These are phyloP conservation scores for Drosophila subsilvestris DNA, from an alignment of 2,888 invertebrate genomes.

Conservation along the genomic window DNA sequence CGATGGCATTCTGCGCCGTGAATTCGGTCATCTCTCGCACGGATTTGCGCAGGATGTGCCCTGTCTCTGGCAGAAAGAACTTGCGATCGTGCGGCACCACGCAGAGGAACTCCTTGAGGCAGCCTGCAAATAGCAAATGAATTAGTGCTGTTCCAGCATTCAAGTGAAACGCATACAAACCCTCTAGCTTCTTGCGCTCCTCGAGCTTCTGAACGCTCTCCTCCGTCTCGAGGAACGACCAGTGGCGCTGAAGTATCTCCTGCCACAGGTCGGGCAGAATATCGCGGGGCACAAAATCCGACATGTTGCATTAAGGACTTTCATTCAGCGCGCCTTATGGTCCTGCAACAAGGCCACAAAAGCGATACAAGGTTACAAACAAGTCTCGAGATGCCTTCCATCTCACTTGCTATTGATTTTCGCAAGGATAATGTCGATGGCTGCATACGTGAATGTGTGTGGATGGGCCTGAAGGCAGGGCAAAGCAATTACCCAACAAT, in stretches of 20 bases:
- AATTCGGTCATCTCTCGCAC: conserved; percentile 89
- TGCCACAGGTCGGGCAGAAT: conserved; percentile 87
- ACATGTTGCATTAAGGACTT: conserved; percentile 78
- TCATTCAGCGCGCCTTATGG: conserved; percentile 67
- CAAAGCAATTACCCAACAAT: not conserved
- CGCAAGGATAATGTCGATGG: conserved; percentile 15
- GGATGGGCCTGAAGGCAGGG: conserved; percentile 4
- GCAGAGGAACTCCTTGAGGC: conserved; percentile 91
- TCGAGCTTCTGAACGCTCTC: conserved; percentile 91
- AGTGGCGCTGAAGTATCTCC: conserved; percentile 90
- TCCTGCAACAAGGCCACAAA: conserved; percentile 55
- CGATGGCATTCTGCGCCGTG: conserved; percentile 91
- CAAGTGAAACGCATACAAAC: conserved; percentile 83
- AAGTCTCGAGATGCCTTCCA: conserved; percentile 33
- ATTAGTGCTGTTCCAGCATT: not conserved
- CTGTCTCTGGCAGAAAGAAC: conserved; percentile 90
- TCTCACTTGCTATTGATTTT: conserved; percentile 34
- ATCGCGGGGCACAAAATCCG: conserved; percentile 84
- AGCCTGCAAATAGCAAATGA: conserved; percentile 86
- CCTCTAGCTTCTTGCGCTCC: conserved; percentile 91
- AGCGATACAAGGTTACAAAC: conserved; percentile 35
- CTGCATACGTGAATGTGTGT: not conserved
- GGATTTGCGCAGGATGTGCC: conserved; percentile 90
- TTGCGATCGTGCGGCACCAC: conserved; percentile 91
- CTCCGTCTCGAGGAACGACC: conserved; percentile 91